These are phyloP conservation scores for Chrysochloris asiatica DNA, from an alignment of 2,113 vertebrate genomes.

Conservation along the genomic window DNA sequence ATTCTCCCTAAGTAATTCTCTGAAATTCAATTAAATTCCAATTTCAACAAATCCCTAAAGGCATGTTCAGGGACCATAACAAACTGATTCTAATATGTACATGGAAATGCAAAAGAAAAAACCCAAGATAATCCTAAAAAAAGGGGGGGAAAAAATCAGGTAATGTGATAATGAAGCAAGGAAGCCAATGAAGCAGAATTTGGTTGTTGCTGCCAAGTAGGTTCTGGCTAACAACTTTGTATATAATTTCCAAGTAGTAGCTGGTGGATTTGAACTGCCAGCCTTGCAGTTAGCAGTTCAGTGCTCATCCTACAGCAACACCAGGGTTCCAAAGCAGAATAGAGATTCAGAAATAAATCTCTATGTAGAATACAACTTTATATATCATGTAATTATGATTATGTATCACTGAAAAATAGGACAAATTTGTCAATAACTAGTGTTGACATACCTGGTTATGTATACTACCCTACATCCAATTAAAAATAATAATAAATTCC, in stretches of 20 bases:
- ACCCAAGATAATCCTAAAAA: neutral
- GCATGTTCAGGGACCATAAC: too few relatives aligned
- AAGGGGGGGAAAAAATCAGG: neutral
- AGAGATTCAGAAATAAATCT: neutral
- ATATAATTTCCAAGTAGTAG: too few relatives aligned
- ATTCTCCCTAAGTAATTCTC: neutral
- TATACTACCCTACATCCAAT: neutral
- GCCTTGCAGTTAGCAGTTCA: too few relatives aligned
- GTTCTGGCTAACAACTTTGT: too few relatives aligned
- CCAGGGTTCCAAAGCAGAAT: too few relatives aligned
- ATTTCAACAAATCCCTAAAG: neutral
- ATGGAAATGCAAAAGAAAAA: neutral
- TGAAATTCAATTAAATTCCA: neutral
- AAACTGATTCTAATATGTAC: neutral
- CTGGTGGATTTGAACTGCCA: too few relatives aligned
- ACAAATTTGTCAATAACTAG: neutral
- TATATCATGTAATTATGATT: neutral
- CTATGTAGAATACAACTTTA: neutral
- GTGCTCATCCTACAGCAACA: too few relatives aligned
- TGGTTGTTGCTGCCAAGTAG: too few relatives aligned
- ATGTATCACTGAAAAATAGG: neutral
- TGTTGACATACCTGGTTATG: neutral
- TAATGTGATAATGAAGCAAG: neutral
- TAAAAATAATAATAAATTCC: too few relatives aligned
- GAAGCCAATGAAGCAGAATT: neutral